phyloP scores from a whole-genome alignment of 2,888 invertebrate species.

The Perizoma flavofasciatum region DNA sequence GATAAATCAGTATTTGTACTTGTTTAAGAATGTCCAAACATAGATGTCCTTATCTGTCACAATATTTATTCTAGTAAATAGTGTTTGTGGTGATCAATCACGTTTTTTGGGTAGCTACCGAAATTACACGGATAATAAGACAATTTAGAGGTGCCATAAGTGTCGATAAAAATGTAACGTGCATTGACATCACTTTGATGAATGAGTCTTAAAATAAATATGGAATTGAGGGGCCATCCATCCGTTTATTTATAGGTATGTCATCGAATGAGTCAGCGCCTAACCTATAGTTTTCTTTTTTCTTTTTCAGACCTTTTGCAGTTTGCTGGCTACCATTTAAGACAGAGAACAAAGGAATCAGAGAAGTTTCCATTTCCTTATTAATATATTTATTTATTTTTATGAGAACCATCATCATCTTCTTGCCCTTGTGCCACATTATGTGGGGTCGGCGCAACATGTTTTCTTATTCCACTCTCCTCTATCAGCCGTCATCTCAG shows the following conservation, averaged over 20 bases:
- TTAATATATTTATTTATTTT: constrained; percentile 12
- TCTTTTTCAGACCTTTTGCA: too few relatives aligned
- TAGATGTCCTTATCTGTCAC: constrained; percentile 64
- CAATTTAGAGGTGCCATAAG: constrained; percentile 57
- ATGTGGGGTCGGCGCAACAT: too few relatives aligned
- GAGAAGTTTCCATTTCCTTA: constrained; percentile 42
- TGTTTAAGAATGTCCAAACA: constrained; percentile 59
- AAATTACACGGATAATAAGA: constrained; percentile 60
- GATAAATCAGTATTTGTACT: constrained; percentile 41
- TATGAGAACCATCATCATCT: too few relatives aligned
- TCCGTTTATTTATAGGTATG: too few relatives aligned
- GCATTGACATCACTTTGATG: constrained; percentile 66
- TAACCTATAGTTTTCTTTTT: too few relatives aligned
- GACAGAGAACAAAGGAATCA: constrained; percentile 18
- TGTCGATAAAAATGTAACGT: constrained; percentile 61
- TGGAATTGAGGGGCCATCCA: constrained; percentile 5
- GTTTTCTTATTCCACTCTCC: too few relatives aligned
- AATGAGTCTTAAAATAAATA: constrained; percentile 40
- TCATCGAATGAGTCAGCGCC: too few relatives aligned
- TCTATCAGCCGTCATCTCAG: too few relatives aligned
- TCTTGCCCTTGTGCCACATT: too few relatives aligned
- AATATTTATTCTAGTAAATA: constrained; percentile 65
- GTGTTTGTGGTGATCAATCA: constrained; percentile 70
- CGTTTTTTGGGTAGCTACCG: constrained; percentile 61
- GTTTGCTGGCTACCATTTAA: too few relatives aligned